Base-by-base conservation (phyloP, 2,797 vertebrate genomes). In the Acipenser ruthenus region DNA sequence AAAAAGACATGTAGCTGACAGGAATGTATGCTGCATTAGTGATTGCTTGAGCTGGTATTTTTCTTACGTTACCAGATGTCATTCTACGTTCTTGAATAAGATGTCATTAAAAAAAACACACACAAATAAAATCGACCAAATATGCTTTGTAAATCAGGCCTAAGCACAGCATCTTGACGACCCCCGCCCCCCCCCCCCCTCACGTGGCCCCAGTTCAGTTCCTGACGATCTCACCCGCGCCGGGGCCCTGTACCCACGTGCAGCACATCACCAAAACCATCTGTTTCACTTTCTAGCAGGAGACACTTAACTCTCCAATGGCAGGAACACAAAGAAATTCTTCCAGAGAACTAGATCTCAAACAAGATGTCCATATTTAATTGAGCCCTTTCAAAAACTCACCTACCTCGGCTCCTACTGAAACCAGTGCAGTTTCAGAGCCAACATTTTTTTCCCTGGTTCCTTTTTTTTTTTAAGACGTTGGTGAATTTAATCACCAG, bases 311-410 rank as follows among this genome's bases (percentile, higher is more conserved):
- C 73, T 80, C 77, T 78, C 70, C 73, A 73, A 74, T 75, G 73
- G 65, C 49, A 56, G 79, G 81, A 79, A 80, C 75, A 82, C 64
- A 81, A 76, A 79, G 83, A 10, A 58, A 84, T 82, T 77, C 84
- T 84, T 80, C 79, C 69, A 80, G 82, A 74, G 75, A 77, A 80
- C 68, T 37, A 37, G 23, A 37, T 82, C 79, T 70, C 56, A 69
- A 77, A 85, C 79, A 84, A 82, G 81, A 88, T 84, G 82, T 89
- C 83, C 86, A 89, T 89, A 87, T 89, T 89, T 91, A 89, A 90
- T 90, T 85, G 88, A 89, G 85, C 80, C 84, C 84, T 89, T 86
- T 84, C 87, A 84, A 86, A 88, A 87, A 88, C 80, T 81, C 82
- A 87, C 86, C 86, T 87, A 87, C 88, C 15, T 37, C 87, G 86